A percentile compares a stretch with the other conserved stretches of the same genome.
Evolutionary conservation across 2,113 vertebrate genomes (phyloP).

Genomic region (Brachypodius melanocephalos): DNA sequence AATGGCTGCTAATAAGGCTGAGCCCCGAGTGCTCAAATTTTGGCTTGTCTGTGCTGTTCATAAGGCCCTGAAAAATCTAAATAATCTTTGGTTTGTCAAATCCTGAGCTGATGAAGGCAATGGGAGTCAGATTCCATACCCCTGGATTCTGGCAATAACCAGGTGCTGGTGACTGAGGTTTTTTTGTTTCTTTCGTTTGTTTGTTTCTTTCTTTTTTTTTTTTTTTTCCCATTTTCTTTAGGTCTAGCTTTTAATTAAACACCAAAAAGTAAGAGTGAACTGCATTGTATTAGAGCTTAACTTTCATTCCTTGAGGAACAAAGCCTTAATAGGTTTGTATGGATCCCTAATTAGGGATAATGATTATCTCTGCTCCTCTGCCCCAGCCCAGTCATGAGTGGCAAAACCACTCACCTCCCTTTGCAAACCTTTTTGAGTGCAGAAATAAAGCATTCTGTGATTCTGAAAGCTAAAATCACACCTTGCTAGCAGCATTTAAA

Average conservation of each 20-base stretch:
- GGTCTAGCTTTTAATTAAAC: not conserved
- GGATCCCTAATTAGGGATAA: not conserved
- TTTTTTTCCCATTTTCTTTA: not conserved
- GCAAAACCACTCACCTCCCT: not conserved
- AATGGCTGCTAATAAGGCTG: not conserved
- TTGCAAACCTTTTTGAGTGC: not conserved
- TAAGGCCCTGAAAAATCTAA: not conserved
- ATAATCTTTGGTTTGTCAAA: not conserved
- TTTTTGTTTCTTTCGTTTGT: not conserved
- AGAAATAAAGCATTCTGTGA: not conserved
- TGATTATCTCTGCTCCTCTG: not conserved
- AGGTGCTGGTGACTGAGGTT: not conserved
- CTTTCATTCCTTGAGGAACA: not conserved
- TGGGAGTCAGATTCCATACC: not conserved
- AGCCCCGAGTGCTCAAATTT: not conserved
- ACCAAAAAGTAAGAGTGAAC: not conserved
- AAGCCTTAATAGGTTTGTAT: not conserved
- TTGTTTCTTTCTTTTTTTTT: not conserved
- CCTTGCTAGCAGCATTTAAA: not conserved
- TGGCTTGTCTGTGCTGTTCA: not conserved
- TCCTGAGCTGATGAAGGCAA: not conserved
- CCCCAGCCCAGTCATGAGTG: rapidly evolving
- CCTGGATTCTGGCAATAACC: not conserved
- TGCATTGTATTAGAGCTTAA: not conserved
- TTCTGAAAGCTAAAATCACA: not conserved